phyloP scores from a whole-genome alignment of 2,888 invertebrate genomes.

The Poecilobothrus nobilitatus region DNA sequence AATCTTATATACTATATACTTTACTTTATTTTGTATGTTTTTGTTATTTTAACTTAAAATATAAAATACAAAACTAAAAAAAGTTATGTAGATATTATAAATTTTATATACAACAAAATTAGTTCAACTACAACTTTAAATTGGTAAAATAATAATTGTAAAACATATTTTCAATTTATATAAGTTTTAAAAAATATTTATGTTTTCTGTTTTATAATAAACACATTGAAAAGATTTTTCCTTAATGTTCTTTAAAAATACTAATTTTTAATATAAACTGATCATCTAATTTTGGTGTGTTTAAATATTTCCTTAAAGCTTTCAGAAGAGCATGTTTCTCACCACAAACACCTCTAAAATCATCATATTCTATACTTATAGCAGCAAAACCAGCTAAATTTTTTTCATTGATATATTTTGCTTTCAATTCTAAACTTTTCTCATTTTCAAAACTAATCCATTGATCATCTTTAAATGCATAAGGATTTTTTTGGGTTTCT shows the following conservation, averaged over 20 bases:
- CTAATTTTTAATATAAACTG: background rate
- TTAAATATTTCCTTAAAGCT: background rate
- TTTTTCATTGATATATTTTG: constrained; percentile 51
- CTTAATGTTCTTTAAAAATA: background rate
- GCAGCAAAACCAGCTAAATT: constrained; percentile 53
- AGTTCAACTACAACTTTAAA: too few relatives aligned
- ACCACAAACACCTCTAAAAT: background rate
- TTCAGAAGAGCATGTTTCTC: background rate
- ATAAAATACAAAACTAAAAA: too few relatives aligned
- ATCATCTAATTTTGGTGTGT: background rate
- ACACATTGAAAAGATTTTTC: background rate
- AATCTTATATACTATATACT: too few relatives aligned
- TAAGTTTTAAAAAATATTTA: too few relatives aligned
- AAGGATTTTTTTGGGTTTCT: constrained; percentile 35
- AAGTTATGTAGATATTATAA: too few relatives aligned
- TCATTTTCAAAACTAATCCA: constrained; percentile 72
- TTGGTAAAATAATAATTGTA: too few relatives aligned
- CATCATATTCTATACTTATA: background rate
- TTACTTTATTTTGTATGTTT: too few relatives aligned
- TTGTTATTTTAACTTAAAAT: too few relatives aligned
- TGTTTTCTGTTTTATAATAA: background rate
- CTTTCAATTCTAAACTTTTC: constrained; percentile 55
- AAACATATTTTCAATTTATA: too few relatives aligned
- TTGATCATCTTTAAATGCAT: constrained; percentile 37
- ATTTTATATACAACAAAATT: too few relatives aligned